These are phyloP conservation scores for Otocyon megalotis DNA, from an alignment of 2,113 vertebrate species.

Conservation along the genomic window DNA sequence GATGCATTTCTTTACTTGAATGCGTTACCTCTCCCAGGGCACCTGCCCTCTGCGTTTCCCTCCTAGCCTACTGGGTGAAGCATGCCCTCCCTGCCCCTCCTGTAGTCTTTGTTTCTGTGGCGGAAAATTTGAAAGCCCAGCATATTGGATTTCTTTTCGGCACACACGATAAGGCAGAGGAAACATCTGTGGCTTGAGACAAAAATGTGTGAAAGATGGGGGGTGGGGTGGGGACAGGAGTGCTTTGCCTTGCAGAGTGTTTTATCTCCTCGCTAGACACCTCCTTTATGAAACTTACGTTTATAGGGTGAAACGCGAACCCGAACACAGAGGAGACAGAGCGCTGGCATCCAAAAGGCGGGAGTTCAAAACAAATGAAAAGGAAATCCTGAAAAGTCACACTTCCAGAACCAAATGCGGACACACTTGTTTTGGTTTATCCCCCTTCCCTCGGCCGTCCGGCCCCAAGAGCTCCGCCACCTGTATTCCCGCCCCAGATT, in stretches of 20 bases:
- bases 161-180: constrained; percentile 69
- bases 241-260: constrained; percentile 56
- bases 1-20: constrained; percentile 73
- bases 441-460: constrained; percentile 37
- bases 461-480: constrained; percentile 76
- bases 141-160: constrained; percentile 82
- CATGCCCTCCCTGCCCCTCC: constrained; percentile 62
- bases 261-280: constrained; percentile 83
- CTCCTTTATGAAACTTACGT: constrained; percentile 88
- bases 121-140: constrained; percentile 71
- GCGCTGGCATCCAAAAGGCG: constrained; percentile 70
- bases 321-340: constrained; percentile 46
- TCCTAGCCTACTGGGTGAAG: constrained; percentile 30
- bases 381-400: constrained; percentile 56
- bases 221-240: not conserved
- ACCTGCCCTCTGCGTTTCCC: not conserved
- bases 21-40: not conserved
- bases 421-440: constrained; percentile 83
- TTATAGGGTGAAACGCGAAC: constrained; percentile 83
- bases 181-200: constrained; percentile 84
- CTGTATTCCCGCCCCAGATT: constrained; percentile 84
- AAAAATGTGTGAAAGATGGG: constrained; percentile 81
- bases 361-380: constrained; percentile 74
- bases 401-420: constrained; percentile 62
- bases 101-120: constrained; percentile 76